Evolutionary conservation across 2,113 vertebrate genomes (phyloP).

Genomic region (Vidua chalybeata): DNA sequence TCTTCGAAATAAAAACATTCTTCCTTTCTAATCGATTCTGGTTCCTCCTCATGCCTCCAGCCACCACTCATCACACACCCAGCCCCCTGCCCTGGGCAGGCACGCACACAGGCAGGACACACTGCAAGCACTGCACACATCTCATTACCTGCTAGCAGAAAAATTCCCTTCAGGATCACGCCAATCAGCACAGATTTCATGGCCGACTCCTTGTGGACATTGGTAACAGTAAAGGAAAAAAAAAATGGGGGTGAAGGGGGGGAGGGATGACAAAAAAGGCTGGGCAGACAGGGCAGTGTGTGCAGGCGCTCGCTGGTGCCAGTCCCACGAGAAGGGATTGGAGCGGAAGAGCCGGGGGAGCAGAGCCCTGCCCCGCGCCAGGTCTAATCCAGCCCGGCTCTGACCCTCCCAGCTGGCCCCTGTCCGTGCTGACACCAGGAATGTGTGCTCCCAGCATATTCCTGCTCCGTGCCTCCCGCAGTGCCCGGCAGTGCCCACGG

Average conservation of each 20-base stretch:
- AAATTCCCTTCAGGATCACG: constrained; percentile 66
- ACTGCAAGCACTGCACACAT: background rate
- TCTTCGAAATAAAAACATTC: background rate
- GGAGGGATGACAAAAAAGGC: background rate
- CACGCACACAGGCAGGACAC: background rate
- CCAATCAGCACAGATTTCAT: constrained; percentile 67
- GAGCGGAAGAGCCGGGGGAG: constrained; percentile 63
- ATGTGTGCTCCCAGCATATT: constrained; percentile 60
- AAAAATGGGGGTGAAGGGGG: background rate
- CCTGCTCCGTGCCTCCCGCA: background rate
- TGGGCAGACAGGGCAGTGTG: background rate
- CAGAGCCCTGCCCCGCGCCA: constrained; percentile 55
- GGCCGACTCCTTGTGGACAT: constrained; percentile 45
- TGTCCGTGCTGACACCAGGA: constrained; percentile 81
- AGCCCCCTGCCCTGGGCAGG: constrained; percentile 1
- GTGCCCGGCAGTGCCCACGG: background rate
- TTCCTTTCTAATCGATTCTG: background rate
- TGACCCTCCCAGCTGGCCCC: constrained; percentile 81
- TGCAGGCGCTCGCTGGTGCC: constrained; percentile 56
- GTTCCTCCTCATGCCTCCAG: background rate
- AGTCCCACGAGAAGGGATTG: constrained; percentile 76
- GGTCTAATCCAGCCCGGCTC: constrained; percentile 74
- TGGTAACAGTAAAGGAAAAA: background rate
- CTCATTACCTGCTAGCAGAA: constrained; percentile 77
- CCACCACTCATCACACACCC: background rate